Conservation (phyloP, 2,888 invertebrate genomes). For the Halictus ligatus region DNA sequence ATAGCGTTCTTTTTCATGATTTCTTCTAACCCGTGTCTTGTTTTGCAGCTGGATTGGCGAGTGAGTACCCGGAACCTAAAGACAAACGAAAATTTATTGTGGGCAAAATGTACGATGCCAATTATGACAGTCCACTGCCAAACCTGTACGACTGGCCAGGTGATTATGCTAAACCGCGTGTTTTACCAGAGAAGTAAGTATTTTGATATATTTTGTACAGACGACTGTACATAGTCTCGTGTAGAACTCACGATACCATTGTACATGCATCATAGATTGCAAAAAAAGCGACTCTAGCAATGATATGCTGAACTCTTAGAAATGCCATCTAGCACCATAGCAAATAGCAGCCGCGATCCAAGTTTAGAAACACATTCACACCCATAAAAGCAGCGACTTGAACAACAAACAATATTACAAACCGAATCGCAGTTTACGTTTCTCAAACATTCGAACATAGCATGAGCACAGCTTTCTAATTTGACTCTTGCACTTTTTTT, state of each 20-base stretch:
- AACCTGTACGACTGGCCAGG: constrained; percentile 85
- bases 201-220: background rate
- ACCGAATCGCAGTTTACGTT: constrained; percentile 11
- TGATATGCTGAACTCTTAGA: constrained; percentile 14
- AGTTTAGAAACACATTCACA: constrained; percentile 15
- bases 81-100: constrained; percentile 90
- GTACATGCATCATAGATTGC: constrained; percentile 16
- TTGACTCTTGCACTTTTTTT: constrained; percentile 9
- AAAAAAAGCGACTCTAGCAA: constrained; percentile 28
- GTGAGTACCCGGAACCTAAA: constrained; percentile 93
- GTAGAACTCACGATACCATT: constrained; percentile 23
- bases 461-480: constrained; percentile 41
- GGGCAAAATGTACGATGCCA: constrained; percentile 91
- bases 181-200: constrained; percentile 82
- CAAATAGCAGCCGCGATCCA: constrained; percentile 27
- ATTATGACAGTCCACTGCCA: constrained; percentile 92
- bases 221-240: constrained; percentile 3
- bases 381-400: constrained; percentile 5
- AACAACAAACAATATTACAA: background rate
- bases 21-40: background rate
- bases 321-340: constrained; percentile 20
- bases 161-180: constrained; percentile 80
- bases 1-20: background rate
- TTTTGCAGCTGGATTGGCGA: constrained; percentile 89
- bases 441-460: constrained; percentile 26